phyloP scores from a whole-genome alignment of 1,140 invertebrate genomes.

The Apis laboriosa region DNA sequence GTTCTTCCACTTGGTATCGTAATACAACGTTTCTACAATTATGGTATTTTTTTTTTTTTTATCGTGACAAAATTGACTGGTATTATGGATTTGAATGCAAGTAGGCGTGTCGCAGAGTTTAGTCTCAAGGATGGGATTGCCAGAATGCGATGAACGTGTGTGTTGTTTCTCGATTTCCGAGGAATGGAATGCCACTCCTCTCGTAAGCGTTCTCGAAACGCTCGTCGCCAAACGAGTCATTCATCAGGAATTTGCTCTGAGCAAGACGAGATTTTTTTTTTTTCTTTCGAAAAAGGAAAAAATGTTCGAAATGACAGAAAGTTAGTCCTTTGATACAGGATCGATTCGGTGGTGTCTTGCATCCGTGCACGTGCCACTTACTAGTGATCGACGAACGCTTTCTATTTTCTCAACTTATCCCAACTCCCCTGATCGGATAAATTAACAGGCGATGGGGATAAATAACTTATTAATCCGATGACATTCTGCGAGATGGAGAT shows the following conservation, averaged over 20 bases:
- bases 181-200: not conserved
- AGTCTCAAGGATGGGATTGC: not conserved
- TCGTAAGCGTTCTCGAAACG: not conserved
- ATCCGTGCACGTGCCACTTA: too few species aligned
- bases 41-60: not conserved
- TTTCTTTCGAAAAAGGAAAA: too few species aligned
- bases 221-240: too few species aligned
- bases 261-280: too few species aligned
- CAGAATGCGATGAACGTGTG: not conserved
- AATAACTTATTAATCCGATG: slow-evolving; percentile 41
- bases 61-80: not conserved
- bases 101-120: not conserved
- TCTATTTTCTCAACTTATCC: not conserved
- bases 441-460: not conserved
- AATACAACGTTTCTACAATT: too few species aligned
- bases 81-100: not conserved
- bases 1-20: too few species aligned
- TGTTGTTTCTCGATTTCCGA: not conserved
- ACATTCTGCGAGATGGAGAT: not conserved
- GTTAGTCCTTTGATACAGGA: too few species aligned
- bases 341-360: too few species aligned
- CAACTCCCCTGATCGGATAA: not conserved
- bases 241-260: too few species aligned
- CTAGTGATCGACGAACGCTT: too few species aligned
- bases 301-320: too few species aligned